Evolutionary conservation across 2,888 invertebrate species (phyloP), one percentile per base, ranked within the genome.

Genomic region (Macaria liturata): DNA sequence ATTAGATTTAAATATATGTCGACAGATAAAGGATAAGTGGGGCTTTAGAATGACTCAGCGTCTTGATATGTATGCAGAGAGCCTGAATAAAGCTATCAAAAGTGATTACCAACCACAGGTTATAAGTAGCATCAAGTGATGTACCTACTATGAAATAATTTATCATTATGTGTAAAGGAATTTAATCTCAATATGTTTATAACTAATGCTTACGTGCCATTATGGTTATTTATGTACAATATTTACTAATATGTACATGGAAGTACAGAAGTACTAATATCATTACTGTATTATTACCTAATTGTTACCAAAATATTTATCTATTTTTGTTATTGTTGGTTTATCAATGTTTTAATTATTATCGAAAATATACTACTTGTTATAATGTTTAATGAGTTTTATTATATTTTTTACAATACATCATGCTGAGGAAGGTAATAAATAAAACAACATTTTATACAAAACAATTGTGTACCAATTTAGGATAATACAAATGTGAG

Each of bases 31-130:
- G 84, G 99, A 99, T 80, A 94, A 95, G 76, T 99, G 99, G 99
- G 96, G 97, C 51, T 98, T 99, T 80, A 95, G 96, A 84, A 98
- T 98, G 98, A 99, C 99, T 0, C 98, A 98, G 82, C 93, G 99
- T 48, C 88, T 99, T 64, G 97, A 97, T 48, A 83, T 99, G 80
- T 99, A 99, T 91, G 97, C 97, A 0, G 93, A 96, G 49, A 94
- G 95, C 50, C 89, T 99, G 0, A 79, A 65, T 46, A 80, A 83
- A 56, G 90, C 86, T 60, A 61, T 83, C 0, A 75, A 83, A 49
- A 75, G 69, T 63, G 78, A 89, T 64, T 90, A 75, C 76, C 65
- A 77, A 61, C 86, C 78, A 20, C 91, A 91, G 78, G 69, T 86
- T 54, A 62, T 84, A 59, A 39, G 30, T 42, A 60, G 61, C 37